Percentiles rank a stretch among this genome's conserved stretches.
Conservation (phyloP, 2,797 vertebrate species). For the Amblyopsis hoosieri region DNA sequence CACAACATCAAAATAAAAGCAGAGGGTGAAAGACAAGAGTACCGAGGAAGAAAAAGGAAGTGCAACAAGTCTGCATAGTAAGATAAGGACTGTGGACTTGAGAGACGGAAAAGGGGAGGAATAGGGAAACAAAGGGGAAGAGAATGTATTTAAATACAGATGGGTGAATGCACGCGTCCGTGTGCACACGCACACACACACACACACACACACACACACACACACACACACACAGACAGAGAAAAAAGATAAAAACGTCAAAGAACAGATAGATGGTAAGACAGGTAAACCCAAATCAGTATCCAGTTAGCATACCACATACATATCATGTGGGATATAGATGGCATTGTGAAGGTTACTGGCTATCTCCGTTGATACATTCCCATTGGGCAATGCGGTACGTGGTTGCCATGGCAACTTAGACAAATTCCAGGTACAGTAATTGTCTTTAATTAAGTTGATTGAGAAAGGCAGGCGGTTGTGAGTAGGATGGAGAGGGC, state of each 20-base stretch:
- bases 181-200: too few species aligned
- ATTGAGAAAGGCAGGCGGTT: constrained; percentile 9
- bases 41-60: too few species aligned
- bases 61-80: too few species aligned
- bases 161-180: not conserved
- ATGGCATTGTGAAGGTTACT: constrained; percentile 34
- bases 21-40: too few species aligned
- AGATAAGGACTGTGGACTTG: too few species aligned
- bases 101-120: too few species aligned
- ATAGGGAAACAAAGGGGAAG: too few species aligned
- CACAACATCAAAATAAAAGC: not conserved
- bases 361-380: not conserved
- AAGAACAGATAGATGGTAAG: not conserved
- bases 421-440: constrained; percentile 17
- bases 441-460: constrained; percentile 24
- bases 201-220: too few species aligned
- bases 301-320: too few species aligned
- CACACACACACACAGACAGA: too few species aligned
- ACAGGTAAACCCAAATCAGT: not conserved
- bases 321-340: constrained; percentile 23
- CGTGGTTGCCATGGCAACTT: constrained; percentile 37
- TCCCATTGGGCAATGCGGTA: constrained; percentile 2
- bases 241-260: constrained; percentile 6
- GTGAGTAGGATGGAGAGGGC: not conserved
- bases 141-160: not conserved